Conservation (phyloP, 2,888 invertebrate species). For the Chrysolina haemoptera region DNA sequence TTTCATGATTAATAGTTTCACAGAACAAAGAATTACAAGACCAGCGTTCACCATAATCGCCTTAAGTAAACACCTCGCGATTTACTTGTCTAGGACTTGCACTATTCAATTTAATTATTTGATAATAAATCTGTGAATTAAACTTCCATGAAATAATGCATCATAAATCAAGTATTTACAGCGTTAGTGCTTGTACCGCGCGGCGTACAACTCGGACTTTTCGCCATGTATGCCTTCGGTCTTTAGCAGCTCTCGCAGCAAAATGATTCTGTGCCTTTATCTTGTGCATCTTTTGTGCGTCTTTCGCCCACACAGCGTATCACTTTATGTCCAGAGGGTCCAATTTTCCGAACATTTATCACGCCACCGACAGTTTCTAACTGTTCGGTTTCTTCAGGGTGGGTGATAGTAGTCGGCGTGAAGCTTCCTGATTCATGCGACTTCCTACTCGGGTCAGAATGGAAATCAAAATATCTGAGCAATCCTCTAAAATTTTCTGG, state of each 20-base stretch:
- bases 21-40: neutral
- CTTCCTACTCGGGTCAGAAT: too few relatives aligned
- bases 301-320: slow-evolving; percentile 8
- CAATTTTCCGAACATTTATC: neutral
- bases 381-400: neutral
- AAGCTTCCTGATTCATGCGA: too few relatives aligned
- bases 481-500: too few relatives aligned
- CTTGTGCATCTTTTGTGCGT: slow-evolving; percentile 6
- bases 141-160: slow-evolving; percentile 30
- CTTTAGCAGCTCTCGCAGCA: neutral
- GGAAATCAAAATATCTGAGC: too few relatives aligned
- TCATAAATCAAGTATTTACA: slow-evolving; percentile 34
- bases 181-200: slow-evolving; percentile 8
- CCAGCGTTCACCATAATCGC: slow-evolving; percentile 23
- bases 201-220: slow-evolving; percentile 21
- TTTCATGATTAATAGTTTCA: slow-evolving; percentile 14
- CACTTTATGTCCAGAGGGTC: neutral
- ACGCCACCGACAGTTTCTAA: neutral
- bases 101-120: slow-evolving; percentile 35
- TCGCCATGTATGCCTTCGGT: slow-evolving; percentile 20
- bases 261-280: slow-evolving; percentile 17
- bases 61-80: slow-evolving; percentile 29
- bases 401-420: neutral
- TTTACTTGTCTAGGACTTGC: slow-evolving; percentile 21
- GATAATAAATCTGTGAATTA: slow-evolving; percentile 31